Evolutionary conservation across 2,797 vertebrate species (phyloP), one percentile per base, ranked within the genome.

Genomic region (Stomatorhinus walkeri): DNA sequence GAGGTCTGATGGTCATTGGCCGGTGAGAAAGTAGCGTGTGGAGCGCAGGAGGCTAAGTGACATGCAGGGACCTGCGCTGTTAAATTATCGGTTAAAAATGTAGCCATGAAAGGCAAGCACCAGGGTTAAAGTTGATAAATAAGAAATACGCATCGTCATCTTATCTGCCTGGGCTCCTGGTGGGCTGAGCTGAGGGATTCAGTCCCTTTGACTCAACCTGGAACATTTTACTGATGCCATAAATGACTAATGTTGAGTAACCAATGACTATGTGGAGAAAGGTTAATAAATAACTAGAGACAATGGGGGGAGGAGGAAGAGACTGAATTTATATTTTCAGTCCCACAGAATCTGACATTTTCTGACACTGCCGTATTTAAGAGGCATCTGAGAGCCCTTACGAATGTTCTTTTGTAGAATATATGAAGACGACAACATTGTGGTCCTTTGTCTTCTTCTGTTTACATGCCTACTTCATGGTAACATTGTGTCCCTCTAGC

Each of bases 401-500:
- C 14, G 68, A 40, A 40, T 16, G 32, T 72, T 36, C 64, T 36
- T 36, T 16, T 16, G 28, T 36, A 16, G 68, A 16, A 72, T 36
- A 72, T 72, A 36, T 72, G 68, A 72, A 72, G 68, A 36, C 28
- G 1, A 36, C 28, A 72, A 46, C 40, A 46, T 46, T 81, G 76
- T 46, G 76, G 16, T 81, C 46, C 7, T 46, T 43, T 81, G n/a
- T 81, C 16, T 40, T 81, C 76, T 7, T 4, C 40, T 81, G 19
- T 81, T 43, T n/a, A 19, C n/a, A 72, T 72, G 68, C 46, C 36
- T 10, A n/a, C 36, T 79, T 81, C 40, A 81, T 46, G 40, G 76
- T 46, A 81, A 22, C 76, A 22, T 46, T 81, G n/a, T n/a, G 36
- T 24, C 22, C 9, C 87, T 51, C n/a, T 84, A 98, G 97, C 96